phyloP scores from a whole-genome alignment of 2,888 invertebrate genomes.

The Erynnis tages region DNA sequence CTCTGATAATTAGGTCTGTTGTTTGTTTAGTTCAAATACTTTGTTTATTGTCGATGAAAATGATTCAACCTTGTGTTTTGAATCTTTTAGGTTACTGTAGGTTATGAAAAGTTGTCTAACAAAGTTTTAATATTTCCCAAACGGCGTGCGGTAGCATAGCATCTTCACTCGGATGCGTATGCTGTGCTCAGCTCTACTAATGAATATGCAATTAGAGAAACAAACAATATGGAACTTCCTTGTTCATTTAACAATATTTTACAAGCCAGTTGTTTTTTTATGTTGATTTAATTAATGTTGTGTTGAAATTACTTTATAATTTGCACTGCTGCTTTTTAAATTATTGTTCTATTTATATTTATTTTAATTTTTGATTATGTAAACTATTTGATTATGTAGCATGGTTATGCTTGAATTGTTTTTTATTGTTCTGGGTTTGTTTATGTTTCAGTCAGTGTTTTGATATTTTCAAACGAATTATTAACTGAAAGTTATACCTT shows the following conservation, averaged over 20 bases:
- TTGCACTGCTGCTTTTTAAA: not conserved
- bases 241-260: not conserved
- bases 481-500: too few relatives aligned
- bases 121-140: slow-evolving; percentile 22
- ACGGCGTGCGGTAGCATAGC: not conserved
- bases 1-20: slow-evolving; percentile 21
- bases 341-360: not conserved
- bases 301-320: not conserved
- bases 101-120: slow-evolving; percentile 29
- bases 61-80: slow-evolving; percentile 24
- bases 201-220: slow-evolving; percentile 5
- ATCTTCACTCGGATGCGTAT: slow-evolving; percentile 3
- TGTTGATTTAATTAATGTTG: not conserved
- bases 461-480: too few relatives aligned
- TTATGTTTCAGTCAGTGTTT: too few relatives aligned
- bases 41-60: slow-evolving; percentile 23
- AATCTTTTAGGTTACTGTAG: slow-evolving; percentile 28
- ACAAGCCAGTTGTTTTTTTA: too few relatives aligned
- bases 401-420: too few relatives aligned
- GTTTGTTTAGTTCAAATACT: slow-evolving; percentile 19
- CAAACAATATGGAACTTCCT: not conserved
- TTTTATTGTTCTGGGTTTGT: too few relatives aligned
- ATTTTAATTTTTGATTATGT: not conserved
- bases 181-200: slow-evolving; percentile 1
- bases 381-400: not conserved